These are phyloP conservation scores for Macaca mulatta DNA, from an alignment of 2,113 vertebrate species.

Conservation along the genomic window DNA sequence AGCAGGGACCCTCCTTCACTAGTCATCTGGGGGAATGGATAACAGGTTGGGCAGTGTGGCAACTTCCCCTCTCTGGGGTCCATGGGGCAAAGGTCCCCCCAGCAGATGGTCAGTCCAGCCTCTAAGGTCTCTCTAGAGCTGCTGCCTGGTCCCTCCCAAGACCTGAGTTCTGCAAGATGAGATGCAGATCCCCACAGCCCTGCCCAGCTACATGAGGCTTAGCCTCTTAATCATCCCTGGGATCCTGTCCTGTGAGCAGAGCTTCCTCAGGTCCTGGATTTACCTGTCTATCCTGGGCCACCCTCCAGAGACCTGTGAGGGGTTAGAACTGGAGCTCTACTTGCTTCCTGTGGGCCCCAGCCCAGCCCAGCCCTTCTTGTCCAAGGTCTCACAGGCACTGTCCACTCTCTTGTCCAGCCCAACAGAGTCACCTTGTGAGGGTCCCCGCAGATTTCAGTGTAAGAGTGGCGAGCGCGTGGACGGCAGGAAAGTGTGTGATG, in stretches of 20 bases:
- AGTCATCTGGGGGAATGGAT: neutral
- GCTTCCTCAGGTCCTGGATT: neutral
- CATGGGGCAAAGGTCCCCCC: neutral
- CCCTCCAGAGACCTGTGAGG: neutral
- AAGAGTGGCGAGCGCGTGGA: slow-evolving; percentile 97
- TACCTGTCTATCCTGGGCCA: neutral
- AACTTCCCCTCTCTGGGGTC: neutral
- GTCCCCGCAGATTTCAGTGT: slow-evolving; percentile 94
- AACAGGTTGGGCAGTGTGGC: neutral
- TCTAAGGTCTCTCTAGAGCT: neutral
- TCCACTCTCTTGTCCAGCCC: slow-evolving; percentile 81
- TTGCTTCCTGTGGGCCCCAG: neutral
- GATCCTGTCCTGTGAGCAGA: neutral
- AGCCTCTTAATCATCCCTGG: neutral
- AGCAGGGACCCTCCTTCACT: neutral
- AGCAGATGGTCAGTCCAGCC: neutral
- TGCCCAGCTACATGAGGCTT: neutral
- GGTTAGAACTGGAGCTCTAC: neutral
- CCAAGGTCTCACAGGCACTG: slow-evolving; percentile 24
- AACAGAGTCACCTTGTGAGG: slow-evolving; percentile 94
- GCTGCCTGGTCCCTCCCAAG: neutral
- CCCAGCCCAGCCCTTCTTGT: neutral
- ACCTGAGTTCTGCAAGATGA: neutral
- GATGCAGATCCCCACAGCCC: neutral
- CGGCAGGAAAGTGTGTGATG: slow-evolving; percentile 95